A percentile compares a stretch with the other conserved stretches of the same genome.
phyloP scores from a whole-genome alignment of 1,140 invertebrate genomes.

The Microplitis mediator region DNA sequence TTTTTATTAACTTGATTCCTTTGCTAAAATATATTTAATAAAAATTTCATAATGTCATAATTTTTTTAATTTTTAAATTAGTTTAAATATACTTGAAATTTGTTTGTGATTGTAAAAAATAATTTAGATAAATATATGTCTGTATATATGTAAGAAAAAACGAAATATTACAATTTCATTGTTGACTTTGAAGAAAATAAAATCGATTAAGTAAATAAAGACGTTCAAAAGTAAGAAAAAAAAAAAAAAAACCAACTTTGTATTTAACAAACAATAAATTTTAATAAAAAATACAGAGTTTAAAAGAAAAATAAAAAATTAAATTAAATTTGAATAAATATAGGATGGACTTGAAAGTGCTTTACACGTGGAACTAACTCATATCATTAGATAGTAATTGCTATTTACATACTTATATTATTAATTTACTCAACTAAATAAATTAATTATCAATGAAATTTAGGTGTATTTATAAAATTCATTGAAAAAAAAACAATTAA shows the following conservation, averaged over 20 bases:
- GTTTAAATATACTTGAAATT: no score
- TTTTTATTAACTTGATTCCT: neutral
- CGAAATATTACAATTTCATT: conserved; percentile 6
- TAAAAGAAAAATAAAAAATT: neutral
- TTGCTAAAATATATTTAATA: neutral
- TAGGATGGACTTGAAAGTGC: conserved; percentile 58
- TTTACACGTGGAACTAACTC: conserved; percentile 58
- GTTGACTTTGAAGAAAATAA: neutral
- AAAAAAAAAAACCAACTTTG: neutral
- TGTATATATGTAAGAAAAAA: neutral
- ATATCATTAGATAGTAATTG: conserved; percentile 55
- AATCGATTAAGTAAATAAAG: no score
- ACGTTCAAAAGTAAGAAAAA: neutral
- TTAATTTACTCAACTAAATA: conserved; percentile 35
- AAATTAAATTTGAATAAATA: conserved; percentile 16
- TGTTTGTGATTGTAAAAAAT: no score
- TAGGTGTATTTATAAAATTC: conserved; percentile 15
- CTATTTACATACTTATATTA: conserved; percentile 39
- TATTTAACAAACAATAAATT: neutral
- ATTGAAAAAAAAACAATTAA: neutral
- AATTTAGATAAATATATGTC: neutral
- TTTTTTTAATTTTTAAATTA: no score
- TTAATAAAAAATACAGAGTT: neutral
- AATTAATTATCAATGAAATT: conserved; percentile 28
- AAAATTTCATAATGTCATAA: no score